A percentile compares a stretch with the other conserved stretches of the same genome.
These are phyloP conservation scores for Marcusenius ussheri DNA, from an alignment of 2,113 vertebrate genomes.

Conservation along the genomic window DNA sequence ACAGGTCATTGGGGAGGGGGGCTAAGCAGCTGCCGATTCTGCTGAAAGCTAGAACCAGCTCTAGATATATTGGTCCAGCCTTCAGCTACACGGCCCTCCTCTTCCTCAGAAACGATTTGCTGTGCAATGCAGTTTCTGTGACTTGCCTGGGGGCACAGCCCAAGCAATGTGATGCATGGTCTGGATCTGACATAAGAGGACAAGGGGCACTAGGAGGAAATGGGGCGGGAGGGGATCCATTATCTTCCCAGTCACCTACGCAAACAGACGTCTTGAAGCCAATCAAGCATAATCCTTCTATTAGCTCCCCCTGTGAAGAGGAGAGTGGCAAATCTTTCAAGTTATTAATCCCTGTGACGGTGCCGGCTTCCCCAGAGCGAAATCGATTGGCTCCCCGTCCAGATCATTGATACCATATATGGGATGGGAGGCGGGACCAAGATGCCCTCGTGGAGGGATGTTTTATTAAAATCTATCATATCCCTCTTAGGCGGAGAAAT, in stretches of 20 bases:
- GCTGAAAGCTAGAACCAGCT: background rate
- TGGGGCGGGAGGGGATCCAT: background rate
- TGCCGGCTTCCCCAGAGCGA: background rate
- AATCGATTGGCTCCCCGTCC: background rate
- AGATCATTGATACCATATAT: background rate
- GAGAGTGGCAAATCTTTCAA: slow-evolving; percentile 20
- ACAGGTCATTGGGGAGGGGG: background rate
- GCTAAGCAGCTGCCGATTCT: background rate
- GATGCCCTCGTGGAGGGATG: background rate
- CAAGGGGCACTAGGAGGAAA: slow-evolving; percentile 42
- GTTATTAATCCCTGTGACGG: slow-evolving; percentile 20
- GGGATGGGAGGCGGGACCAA: background rate
- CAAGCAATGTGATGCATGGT: background rate
- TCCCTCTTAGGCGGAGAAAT: background rate
- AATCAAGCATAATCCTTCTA: background rate
- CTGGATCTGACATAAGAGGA: slow-evolving; percentile 20
- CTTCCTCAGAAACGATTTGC: slow-evolving; percentile 30
- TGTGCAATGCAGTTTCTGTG: slow-evolving; percentile 16
- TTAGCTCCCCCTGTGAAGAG: slow-evolving; percentile 3
- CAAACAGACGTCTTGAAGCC: background rate
- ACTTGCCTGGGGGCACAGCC: background rate
- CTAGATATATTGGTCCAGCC: background rate
- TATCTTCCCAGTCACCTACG: background rate
- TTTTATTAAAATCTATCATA: background rate
- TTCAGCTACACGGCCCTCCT: slow-evolving; percentile 18